Conservation (phyloP, 2,888 invertebrate species). For the Patella pellucida region DNA sequence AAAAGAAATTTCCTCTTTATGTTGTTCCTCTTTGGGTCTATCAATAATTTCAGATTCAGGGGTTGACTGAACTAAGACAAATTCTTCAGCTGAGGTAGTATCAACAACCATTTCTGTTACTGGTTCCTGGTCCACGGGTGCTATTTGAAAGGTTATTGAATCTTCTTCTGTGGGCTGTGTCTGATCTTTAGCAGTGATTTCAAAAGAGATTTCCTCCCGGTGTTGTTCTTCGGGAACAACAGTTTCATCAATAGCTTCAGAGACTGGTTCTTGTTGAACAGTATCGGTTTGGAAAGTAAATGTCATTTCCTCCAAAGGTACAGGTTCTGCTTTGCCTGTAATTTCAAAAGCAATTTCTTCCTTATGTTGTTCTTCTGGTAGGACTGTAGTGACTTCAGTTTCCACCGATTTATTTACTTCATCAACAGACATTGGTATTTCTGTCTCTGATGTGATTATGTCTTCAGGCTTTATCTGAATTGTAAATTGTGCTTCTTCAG, state of each 20-base stretch:
- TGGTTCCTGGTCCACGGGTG: conserved; percentile 24
- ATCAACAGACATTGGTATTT: conserved; percentile 38
- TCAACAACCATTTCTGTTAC: conserved; percentile 40
- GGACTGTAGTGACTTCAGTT: conserved; percentile 31
- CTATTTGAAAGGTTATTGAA: conserved; percentile 29
- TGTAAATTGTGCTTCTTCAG: conserved; percentile 41
- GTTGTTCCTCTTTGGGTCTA: conserved; percentile 28
- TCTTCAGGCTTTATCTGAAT: conserved; percentile 34
- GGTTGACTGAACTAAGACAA: conserved; percentile 39
- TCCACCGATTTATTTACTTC: conserved; percentile 36
- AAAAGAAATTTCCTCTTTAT: conserved; percentile 37
- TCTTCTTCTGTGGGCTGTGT: conserved; percentile 41
- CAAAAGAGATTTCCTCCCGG: conserved; percentile 38
- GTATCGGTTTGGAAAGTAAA: conserved; percentile 51
- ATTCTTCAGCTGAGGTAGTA: conserved; percentile 50
- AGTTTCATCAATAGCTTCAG: conserved; percentile 38
- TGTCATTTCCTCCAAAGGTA: conserved; percentile 48
- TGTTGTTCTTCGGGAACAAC: conserved; percentile 27
- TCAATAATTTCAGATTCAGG: conserved; percentile 22
- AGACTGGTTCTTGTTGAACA: conserved; percentile 37
- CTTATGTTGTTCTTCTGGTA: conserved; percentile 40
- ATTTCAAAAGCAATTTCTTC: conserved; percentile 52
- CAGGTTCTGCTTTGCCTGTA: conserved; percentile 41
- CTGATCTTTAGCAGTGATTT: conserved; percentile 35
- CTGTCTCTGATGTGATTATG: conserved; percentile 25